Base-by-base conservation (phyloP, 2,797 vertebrate genomes). In the Pseudochaenichthys georgianus region DNA sequence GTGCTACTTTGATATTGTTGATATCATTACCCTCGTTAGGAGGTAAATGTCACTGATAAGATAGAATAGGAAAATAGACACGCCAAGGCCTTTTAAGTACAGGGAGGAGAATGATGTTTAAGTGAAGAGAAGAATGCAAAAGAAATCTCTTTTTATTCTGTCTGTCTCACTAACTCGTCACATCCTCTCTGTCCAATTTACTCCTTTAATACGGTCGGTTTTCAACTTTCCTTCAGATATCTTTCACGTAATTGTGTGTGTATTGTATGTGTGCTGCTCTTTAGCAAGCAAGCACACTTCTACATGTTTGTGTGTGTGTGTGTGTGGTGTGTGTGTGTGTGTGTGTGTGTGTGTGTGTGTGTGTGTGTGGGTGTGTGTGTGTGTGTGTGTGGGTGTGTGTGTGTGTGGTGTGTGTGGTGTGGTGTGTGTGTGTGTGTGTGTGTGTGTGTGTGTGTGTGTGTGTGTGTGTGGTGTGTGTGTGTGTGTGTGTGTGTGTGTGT, bases 21-120 rank as follows among this genome's bases (percentile, higher is more conserved):
- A 71, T 87, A 83, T 86, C 78, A 77, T 92, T 89, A 92, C 77
- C 81, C 88, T 92, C 81, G 77, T 95, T 93, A 94, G 89, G 68
- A 90, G 80, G 78, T 94, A 94, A 95, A 92, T 86, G 82, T 87
- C 89, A 88, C 86, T 89, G 94, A 94, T 94, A 80, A 94, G 94
- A 93, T 92, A 81, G 92, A 95, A 93, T 93, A 70, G 73, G 90
- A 51, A 93, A 95, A 89, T 70, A 94, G 94, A 90, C 86, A 43
- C n/a, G 74, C 88, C 88, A 92, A 66, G 88, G 80, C 74, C 83
- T 92, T 94, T 93, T 85, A 94, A 92, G 92, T 91, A 78, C 64
- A 59, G 83, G 88, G 85, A 90, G 86, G 87, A 85, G 87, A 80
- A 63, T 80, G 87, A 88, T 78, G 85, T 86, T 90, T 87, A 86